These are phyloP conservation scores for Lepilemur ruficaudatus DNA, from an alignment of 2,797 vertebrate genomes.

Conservation along the genomic window DNA sequence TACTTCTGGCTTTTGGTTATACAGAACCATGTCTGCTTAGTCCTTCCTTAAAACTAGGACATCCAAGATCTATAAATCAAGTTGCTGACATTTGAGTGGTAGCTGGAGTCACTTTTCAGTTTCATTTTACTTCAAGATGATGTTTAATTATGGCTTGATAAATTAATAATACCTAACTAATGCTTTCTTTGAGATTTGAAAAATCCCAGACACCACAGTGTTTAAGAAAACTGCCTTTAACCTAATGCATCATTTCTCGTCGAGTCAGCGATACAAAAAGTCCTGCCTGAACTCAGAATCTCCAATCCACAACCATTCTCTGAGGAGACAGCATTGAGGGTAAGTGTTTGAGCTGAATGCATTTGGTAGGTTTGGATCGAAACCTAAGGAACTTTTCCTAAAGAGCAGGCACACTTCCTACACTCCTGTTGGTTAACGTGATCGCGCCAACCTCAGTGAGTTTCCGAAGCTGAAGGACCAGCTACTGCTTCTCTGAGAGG, in stretches of 20 bases:
- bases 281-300: background rate
- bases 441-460: accelerated
- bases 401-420: background rate
- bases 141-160: constrained; percentile 60
- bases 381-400: background rate
- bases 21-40: constrained; percentile 45
- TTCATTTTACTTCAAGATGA: constrained; percentile 71
- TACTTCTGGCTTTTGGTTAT: constrained; percentile 64
- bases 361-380: background rate
- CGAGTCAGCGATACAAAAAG: background rate
- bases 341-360: background rate
- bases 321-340: background rate
- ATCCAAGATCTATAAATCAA: constrained; percentile 55
- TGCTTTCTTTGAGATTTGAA: constrained; percentile 40
- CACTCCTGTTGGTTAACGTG: background rate
- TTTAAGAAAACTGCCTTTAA: background rate
- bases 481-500: background rate
- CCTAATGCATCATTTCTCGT: background rate
- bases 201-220: background rate
- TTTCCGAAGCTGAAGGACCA: background rate
- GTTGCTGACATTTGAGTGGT: constrained; percentile 67
- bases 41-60: constrained; percentile 50
- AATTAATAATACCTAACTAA: constrained; percentile 47
- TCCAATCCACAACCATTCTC: background rate
- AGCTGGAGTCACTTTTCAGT: constrained; percentile 70